Base-by-base conservation (phyloP, 2,113 vertebrate genomes). In the Clarias macrocephalus region DNA sequence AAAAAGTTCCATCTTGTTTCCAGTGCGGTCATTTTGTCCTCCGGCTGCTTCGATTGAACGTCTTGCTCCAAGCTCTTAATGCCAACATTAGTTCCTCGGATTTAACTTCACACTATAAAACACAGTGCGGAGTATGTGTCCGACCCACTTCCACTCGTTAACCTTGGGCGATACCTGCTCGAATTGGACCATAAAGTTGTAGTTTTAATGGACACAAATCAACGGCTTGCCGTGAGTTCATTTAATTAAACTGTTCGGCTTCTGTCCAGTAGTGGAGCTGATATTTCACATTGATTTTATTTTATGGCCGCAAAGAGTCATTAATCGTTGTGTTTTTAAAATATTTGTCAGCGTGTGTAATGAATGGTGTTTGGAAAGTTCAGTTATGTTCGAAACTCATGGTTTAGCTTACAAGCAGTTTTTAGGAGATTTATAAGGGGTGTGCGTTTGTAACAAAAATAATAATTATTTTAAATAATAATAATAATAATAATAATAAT, bases 211-310 rank as follows among this genome's bases (percentile, higher is more conserved):
- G 93, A 90, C 91, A 91, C 94, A 95, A 95, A 95, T 96, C 94
- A 94, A 95, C 94, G 91, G 89, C 90, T 90, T 90, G 86, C 89
- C 84, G 80, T 88, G 89, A 91, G 92, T 93, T 95, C 92, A 95
- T 96, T 96, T 92, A 94, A 95, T 95, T 94, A 94, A 94, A 90
- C 87, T 85, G 88, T 92, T 91, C 93, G 92, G 93, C 94, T 83
- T 84, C 33, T 85, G 80, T 95, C 95, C 94, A 95, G 94, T 94
- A 92, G 93, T 94, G 92, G 85, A 94, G 91, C 84, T 91, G 89
- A 95, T 95, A 95, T 94, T 95, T 95, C 92, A 92, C 94, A 95
- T 95, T 94, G 83, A 95, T 94, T 94, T 94, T 91, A 91, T 93
- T 95, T 95, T 95, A 94, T 95, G 93, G 92, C 72, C 90, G 87